These are phyloP conservation scores for Arion vulgaris DNA, from an alignment of 1,140 invertebrate genomes.

Conservation along the genomic window DNA sequence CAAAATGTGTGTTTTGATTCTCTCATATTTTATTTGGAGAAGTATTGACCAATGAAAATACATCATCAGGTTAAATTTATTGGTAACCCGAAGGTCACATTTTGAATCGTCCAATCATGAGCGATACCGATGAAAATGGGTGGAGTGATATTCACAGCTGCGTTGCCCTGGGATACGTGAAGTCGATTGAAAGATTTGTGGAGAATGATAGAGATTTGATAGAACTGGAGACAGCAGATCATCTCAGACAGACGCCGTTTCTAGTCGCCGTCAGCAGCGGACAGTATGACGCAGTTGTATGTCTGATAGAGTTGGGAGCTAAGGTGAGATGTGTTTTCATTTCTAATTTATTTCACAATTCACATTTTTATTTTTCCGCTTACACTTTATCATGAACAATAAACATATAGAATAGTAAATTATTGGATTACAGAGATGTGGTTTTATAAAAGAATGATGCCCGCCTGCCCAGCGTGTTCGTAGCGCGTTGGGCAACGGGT, in stretches of 20 bases:
- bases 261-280: constrained; percentile 67
- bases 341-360: too few relatives aligned
- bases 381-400: too few relatives aligned
- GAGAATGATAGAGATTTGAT: constrained; percentile 59
- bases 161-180: constrained; percentile 65
- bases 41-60: too few relatives aligned
- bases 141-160: constrained; percentile 71
- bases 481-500: too few relatives aligned
- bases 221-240: constrained; percentile 69
- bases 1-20: too few relatives aligned
- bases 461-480: too few relatives aligned
- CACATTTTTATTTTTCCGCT: too few relatives aligned
- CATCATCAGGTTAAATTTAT: neutral
- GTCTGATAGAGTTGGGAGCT: constrained; percentile 60
- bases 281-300: constrained; percentile 62
- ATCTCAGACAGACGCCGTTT: constrained; percentile 65
- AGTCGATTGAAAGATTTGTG: constrained; percentile 67
- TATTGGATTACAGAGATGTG: too few relatives aligned
- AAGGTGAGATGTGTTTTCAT: constrained; percentile 54
- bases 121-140: constrained; percentile 66
- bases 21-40: too few relatives aligned
- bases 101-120: constrained; percentile 45
- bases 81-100: neutral
- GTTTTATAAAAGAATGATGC: too few relatives aligned
- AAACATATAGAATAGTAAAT: too few relatives aligned